Base-by-base conservation (phyloP, 2,888 invertebrate genomes). In the Cryptocheilus praepositus region DNA sequence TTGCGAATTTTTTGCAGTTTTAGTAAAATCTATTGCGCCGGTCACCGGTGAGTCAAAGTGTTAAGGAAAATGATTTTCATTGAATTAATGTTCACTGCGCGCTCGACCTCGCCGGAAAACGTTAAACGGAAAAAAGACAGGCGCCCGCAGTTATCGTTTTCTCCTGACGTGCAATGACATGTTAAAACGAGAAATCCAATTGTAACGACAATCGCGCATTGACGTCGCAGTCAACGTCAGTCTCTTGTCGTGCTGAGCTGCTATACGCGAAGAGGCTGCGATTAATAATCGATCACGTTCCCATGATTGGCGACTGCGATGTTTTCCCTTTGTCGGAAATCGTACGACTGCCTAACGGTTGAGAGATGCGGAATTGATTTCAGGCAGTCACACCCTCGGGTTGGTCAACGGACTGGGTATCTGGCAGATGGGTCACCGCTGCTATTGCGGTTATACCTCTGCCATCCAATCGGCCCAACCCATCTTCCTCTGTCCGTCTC, bases 381-480 rank as follows among this genome's bases (percentile, higher is more conserved):
- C 67, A 73, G 65, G 16, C 15, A 65, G 74, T 79, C 80, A 70
- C 81, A 76, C 83, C 81, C 80, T 74, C 70, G 70, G 62, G 56
- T 61, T 68, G 75, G 28, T 36, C 53, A 61, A 59, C 64, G 53
- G 64, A 71, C 67, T 75, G 69, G 68, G 28, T 63, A 72, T 73
- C 68, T 43, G 68, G 59, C 70, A 73, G 71, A 73, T 69, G 76
- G 69, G 67, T 70, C 70, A 71, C 61, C 62, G 64, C 61, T 65
- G 62, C 67, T 51, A 70, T 67, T 67, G 71, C 67, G 78, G 79
- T 81, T 61, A 62, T 66, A 64, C 62, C 52, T 51, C 53, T 68
- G 71, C 65, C 61, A 70, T 75, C 67, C 76, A 77, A 77, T 83
- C 71, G 73, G 75, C 74, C 77, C 76, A 76, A 75, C 80, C 82